Evolutionary conservation across 1,140 invertebrate species (phyloP), one percentile per base, ranked within the genome.

Genomic region (Acyrthosiphon pisum): DNA sequence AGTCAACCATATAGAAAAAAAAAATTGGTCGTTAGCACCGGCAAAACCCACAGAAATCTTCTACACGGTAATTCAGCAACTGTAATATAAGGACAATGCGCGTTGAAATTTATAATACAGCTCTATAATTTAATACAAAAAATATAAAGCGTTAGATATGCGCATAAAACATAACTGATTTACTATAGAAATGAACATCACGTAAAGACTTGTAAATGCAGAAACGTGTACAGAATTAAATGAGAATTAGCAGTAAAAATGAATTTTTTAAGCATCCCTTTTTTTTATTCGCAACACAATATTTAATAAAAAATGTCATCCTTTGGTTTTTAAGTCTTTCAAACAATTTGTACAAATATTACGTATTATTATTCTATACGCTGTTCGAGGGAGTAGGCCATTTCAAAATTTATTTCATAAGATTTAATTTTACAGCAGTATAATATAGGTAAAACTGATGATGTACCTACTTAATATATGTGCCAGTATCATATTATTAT

Each of bases 201-300:
- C 84, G 84, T 87, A 87, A 87, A 87, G 44, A 87, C 26, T 87
- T 87, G 84, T 87, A 87, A 76, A 87, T 87, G 84, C 26, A 44
- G 30, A 87, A 87, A 87, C 84, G 84, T 87, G 84, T n/a, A 46
- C 41, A 87, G 84, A 87, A 87, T 87, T 26, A n/a, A 87, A 46
- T 46, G 30, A 87, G 14, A 37, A 90, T 56, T 53, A 56, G 35
- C 30, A 90, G n/a, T 56, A 90, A 50, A 53, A 53, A 35, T 90
- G 23, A 53, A 37, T 56, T 50, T 9, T 56, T 50, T 37, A 35
- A 48, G n/a, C 60, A 18, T n/a, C n/a, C n/a, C 1, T 87, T 87
- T 83, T 83, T 87, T 46, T 83, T 87, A 48, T 48, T 14, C 14
- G 6, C 23, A 76, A 6, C n/a, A n/a, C n/a, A 68, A n/a, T 76